These are phyloP conservation scores for Cerastis leucographa DNA, from an alignment of 2,888 invertebrate genomes.

Conservation along the genomic window DNA sequence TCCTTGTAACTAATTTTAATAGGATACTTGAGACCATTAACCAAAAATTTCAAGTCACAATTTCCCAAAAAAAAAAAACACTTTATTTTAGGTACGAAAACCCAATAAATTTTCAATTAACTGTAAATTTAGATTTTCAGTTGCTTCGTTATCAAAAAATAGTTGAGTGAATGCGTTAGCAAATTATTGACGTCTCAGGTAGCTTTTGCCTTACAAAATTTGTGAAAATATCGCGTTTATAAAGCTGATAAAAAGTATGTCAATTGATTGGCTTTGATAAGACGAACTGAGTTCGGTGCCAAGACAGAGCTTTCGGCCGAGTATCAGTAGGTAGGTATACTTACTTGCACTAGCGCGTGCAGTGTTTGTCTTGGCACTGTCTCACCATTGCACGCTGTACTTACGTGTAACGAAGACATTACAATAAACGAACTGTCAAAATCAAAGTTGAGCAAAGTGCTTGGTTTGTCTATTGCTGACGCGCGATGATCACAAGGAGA, in stretches of 20 bases:
- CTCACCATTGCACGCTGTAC: not conserved
- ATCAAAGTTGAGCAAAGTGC: not conserved
- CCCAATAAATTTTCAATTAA: too few relatives aligned
- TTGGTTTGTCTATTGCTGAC: not conserved
- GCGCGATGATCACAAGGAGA: not conserved
- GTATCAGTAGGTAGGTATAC: not conserved
- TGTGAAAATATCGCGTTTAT: too few relatives aligned
- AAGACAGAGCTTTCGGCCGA: not conserved
- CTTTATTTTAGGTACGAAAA: not conserved
- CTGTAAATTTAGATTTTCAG: not conserved
- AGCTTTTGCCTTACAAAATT: too few relatives aligned
- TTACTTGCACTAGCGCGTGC: not conserved
- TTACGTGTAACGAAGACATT: not conserved
- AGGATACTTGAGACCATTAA: not conserved
- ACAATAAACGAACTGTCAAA: not conserved
- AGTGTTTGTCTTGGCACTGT: not conserved
- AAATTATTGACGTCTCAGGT: not conserved
- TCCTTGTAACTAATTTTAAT: too few relatives aligned
- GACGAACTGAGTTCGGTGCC: not conserved
- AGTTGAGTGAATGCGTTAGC: not conserved
- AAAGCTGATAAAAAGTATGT: not conserved
- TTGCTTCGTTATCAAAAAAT: not conserved
- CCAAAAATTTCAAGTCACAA: not conserved
- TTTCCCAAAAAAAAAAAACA: not conserved
- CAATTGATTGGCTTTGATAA: not conserved